Conservation (phyloP, 2,797 vertebrate genomes). For the Galaxias olidus region DNA sequence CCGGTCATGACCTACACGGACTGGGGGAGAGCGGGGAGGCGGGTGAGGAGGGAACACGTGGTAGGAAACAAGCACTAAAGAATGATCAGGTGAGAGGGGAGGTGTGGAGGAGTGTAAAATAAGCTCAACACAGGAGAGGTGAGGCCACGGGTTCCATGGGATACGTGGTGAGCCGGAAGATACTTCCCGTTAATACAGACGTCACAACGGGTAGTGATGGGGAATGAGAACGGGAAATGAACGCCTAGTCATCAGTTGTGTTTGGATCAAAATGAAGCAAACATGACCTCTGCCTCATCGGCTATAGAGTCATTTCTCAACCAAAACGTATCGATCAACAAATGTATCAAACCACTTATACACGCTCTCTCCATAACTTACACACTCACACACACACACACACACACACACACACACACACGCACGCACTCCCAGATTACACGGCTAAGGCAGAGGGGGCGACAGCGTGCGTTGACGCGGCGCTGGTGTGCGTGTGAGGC, state of each 20-base stretch:
- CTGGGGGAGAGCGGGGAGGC: not conserved
- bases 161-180: constrained; percentile 14
- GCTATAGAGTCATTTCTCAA: no score
- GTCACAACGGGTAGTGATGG: no score
- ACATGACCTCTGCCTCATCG: no score
- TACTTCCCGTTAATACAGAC: not conserved
- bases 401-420: constrained; percentile 24
- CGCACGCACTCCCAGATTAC: not conserved
- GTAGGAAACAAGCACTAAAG: constrained; percentile 19
- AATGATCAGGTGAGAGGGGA: constrained; percentile 48
- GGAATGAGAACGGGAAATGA: no score
- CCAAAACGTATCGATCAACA: no score
- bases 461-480: no score
- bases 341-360: not conserved
- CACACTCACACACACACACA: constrained; percentile 9
- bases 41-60: constrained; percentile 9
- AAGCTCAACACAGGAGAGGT: constrained; percentile 11
- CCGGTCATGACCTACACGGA: not conserved
- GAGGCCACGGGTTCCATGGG: constrained; percentile 12
- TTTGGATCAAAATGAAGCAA: no score
- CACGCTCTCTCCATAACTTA: constrained; percentile 5
- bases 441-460: no score
- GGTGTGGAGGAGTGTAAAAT: constrained; percentile 18
- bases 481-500: no score
- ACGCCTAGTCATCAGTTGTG: no score